A percentile compares a stretch with the other conserved stretches of the same genome.
phyloP scores from a whole-genome alignment of 2,888 invertebrate species.

The Standfussiana lucernea region DNA sequence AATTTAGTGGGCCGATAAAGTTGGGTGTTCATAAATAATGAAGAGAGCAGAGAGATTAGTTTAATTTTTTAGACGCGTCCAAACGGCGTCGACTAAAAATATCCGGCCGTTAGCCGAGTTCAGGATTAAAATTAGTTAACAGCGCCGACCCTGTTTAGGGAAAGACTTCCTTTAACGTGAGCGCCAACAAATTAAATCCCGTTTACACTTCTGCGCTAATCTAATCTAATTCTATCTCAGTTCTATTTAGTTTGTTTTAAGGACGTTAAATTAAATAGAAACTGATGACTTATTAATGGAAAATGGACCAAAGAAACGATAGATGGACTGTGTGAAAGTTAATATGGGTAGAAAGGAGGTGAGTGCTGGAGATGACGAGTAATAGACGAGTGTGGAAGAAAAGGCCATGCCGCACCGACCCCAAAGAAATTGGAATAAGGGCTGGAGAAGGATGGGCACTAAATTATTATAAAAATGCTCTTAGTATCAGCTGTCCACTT shows the following conservation, averaged over 20 bases:
- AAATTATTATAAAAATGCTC: not conserved
- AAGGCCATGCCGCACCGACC: not conserved
- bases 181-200: conserved; percentile 67
- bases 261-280: conserved; percentile 16
- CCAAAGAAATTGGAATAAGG: not conserved
- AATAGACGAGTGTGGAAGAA: not conserved
- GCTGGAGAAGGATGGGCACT: not conserved
- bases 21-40: conserved; percentile 84
- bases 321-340: not conserved
- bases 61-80: conserved; percentile 82
- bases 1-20: conserved; percentile 80
- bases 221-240: conserved; percentile 61
- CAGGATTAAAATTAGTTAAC: conserved; percentile 85
- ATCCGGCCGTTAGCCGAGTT: conserved; percentile 82
- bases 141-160: conserved; percentile 73
- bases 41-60: conserved; percentile 75
- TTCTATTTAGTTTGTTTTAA: conserved; percentile 49
- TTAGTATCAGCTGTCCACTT: not conserved
- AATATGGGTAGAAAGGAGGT: not conserved
- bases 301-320: not conserved
- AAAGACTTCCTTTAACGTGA: conserved; percentile 73
- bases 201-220: conserved; percentile 67
- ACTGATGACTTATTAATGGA: conserved; percentile 10
- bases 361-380: not conserved
- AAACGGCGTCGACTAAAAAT: conserved; percentile 85